Conservation (phyloP, 2,113 vertebrate species). For the Hypanus sabinus region DNA sequence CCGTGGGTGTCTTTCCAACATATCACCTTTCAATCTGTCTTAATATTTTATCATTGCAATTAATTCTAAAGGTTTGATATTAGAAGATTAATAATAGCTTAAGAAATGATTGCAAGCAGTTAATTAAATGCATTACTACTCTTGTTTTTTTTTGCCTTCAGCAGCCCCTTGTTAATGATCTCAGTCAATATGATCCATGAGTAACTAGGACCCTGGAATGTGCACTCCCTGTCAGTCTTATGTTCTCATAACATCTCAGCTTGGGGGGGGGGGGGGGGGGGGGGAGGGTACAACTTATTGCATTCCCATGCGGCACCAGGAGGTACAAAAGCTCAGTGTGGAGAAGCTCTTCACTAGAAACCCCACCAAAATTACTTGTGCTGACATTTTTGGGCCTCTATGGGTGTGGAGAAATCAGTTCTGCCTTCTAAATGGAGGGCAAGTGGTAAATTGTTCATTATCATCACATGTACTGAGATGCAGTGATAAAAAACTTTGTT, state of each 20-base stretch:
- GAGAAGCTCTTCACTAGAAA: background rate
- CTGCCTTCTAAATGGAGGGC: background rate
- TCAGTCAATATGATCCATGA: background rate
- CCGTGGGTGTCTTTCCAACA: background rate
- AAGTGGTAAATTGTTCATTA: background rate
- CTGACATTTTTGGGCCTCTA: constrained; percentile 15
- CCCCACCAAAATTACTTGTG: background rate
- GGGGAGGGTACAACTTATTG: background rate
- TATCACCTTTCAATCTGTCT: background rate
- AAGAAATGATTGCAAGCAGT: background rate
- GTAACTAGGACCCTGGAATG: background rate
- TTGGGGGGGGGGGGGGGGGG: background rate
- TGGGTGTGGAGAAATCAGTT: background rate
- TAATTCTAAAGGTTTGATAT: background rate
- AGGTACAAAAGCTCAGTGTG: background rate
- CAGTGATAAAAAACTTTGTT: no score
- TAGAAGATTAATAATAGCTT: background rate
- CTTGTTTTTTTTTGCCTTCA: background rate
- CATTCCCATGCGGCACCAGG: background rate
- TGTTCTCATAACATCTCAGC: background rate
- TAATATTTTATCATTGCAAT: background rate
- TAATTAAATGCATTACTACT: background rate
- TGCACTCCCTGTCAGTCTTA: constrained; percentile 12
- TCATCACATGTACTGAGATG: no score
- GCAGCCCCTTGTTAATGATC: background rate